Conservation (phyloP, 1,140 invertebrate genomes). For the Papilio dardanus region DNA sequence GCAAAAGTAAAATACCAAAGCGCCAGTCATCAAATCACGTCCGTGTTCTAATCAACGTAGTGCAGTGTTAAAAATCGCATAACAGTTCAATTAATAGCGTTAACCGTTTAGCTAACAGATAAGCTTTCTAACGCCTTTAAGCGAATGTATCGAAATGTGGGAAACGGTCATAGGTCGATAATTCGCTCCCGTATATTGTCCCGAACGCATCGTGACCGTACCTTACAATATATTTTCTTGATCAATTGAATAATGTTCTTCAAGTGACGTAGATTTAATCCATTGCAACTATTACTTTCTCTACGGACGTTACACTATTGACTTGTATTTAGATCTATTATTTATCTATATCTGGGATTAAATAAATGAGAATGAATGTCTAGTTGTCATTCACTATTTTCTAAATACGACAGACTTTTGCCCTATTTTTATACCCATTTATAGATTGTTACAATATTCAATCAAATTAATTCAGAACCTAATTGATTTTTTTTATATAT, state of each 20-base stretch:
- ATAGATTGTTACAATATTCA: not conserved
- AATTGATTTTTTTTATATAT: too few relatives aligned
- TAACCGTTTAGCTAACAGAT: conserved; percentile 19
- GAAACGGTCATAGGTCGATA: conserved; percentile 62
- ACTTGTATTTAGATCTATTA: conserved; percentile 12
- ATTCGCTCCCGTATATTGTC: conserved; percentile 57
- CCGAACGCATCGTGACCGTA: conserved; percentile 13
- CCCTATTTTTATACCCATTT: not conserved
- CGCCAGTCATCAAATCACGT: not conserved
- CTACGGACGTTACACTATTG: conserved; percentile 11
- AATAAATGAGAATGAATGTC: not conserved
- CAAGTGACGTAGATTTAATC: conserved; percentile 15
- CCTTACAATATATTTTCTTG: conserved; percentile 10
- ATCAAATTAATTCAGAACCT: too few relatives aligned
- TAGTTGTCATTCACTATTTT: conserved; percentile 3
- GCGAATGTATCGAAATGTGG: conserved; percentile 58
- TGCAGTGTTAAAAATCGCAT: conserved; percentile 31
- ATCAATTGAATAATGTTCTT: conserved; percentile 12
- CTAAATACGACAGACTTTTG: not conserved
- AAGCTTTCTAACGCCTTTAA: conserved; percentile 57
- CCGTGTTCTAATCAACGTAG: not conserved
- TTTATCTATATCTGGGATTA: not conserved
- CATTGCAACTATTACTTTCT: conserved; percentile 10
- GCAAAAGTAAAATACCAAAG: not conserved
- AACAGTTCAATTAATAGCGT: conserved; percentile 19